phyloP scores from a whole-genome alignment of 2,797 vertebrate genomes.

The Spheniscus humboldti region DNA sequence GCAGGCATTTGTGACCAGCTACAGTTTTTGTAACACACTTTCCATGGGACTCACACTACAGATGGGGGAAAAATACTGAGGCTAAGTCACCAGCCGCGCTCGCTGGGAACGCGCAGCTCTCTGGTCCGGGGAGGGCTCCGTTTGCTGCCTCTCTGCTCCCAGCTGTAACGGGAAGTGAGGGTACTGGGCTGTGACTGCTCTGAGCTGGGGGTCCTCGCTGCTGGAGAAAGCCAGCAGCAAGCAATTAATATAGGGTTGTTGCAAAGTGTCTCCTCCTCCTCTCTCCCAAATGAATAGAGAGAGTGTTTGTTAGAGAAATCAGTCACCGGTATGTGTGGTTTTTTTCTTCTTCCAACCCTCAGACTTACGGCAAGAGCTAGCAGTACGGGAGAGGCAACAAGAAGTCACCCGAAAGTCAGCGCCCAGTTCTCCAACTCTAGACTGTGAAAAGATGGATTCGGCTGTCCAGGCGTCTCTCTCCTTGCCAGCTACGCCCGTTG shows the following conservation, averaged over 20 bases:
- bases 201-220: not conserved
- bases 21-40: not conserved
- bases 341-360: not conserved
- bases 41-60: not conserved
- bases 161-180: not conserved
- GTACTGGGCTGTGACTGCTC: not conserved
- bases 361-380: constrained; percentile 95
- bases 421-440: constrained; percentile 92
- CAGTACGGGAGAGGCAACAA: constrained; percentile 90
- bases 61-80: not conserved
- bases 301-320: not conserved
- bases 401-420: constrained; percentile 90
- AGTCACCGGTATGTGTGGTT: fast-evolving
- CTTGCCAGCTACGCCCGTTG: constrained; percentile 93
- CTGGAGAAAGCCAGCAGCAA: not conserved
- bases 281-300: not conserved
- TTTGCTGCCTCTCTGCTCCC: not conserved
- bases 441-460: constrained; percentile 92
- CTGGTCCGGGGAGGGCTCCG: not conserved
- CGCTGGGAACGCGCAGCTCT: fast-evolving
- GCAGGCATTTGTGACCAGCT: not conserved
- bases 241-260: not conserved
- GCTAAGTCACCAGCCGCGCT: not conserved
- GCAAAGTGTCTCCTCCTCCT: not conserved
- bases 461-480: constrained; percentile 93